These are phyloP conservation scores for Cebus imitator DNA, from an alignment of 2,113 vertebrate species.

Conservation along the genomic window DNA sequence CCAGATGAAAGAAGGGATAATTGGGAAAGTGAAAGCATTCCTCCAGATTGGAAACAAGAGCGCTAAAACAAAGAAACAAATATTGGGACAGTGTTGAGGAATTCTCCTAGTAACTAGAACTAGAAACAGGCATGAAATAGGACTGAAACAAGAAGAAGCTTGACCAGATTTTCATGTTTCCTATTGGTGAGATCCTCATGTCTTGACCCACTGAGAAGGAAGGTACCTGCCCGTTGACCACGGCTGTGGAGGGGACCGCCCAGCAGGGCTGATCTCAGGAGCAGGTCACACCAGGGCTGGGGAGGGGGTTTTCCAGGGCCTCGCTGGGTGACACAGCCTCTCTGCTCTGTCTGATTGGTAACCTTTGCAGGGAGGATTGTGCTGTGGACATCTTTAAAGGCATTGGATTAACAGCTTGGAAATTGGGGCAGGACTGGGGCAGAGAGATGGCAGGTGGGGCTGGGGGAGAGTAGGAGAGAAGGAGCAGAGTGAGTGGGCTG, in stretches of 20 bases:
- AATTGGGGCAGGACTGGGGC: fast-evolving
- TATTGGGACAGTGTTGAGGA: background rate
- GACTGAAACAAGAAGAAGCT: background rate
- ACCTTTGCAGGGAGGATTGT: background rate
- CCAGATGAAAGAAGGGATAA: background rate
- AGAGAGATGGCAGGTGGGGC: background rate
- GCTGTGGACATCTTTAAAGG: fast-evolving
- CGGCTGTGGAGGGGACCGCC: fast-evolving
- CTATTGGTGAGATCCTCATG: fast-evolving
- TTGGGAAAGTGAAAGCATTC: background rate
- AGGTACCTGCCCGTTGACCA: fast-evolving
- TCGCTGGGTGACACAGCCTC: background rate
- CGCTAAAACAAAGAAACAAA: background rate
- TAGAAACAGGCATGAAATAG: background rate
- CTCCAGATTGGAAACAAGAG: too few species aligned
- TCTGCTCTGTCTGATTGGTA: background rate
- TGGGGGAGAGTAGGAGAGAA: too few species aligned
- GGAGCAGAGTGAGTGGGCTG: background rate
- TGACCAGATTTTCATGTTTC: fast-evolving
- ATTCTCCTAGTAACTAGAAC: background rate
- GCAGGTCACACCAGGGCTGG: background rate
- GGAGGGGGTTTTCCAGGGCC: background rate
- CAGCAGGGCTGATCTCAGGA: background rate
- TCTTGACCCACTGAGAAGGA: fast-evolving
- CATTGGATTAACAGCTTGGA: fast-evolving